Base-by-base conservation (phyloP, 2,113 vertebrate species). In the Pelusios castaneus region DNA sequence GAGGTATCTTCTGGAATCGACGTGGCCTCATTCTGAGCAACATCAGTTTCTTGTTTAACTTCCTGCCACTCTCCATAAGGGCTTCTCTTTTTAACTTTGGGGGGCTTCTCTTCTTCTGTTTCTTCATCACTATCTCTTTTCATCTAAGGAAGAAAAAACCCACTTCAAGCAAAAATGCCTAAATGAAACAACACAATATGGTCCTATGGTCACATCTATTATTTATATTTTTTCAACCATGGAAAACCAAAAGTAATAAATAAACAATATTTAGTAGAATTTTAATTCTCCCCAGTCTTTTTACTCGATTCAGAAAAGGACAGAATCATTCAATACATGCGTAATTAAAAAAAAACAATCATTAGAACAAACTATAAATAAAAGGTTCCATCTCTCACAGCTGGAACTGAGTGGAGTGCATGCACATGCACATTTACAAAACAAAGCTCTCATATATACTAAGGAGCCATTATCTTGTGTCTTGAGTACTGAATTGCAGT, bases 11-110 rank as follows among this genome's bases (percentile, higher is more conserved):
- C 96, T 88, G 94, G 92, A 97, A 70, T 24, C 14, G 96, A 93
- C 2, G 87, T 41, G 75, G 52, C 93, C 70, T 97, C 88, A 52
- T 98, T 93, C 85, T 87, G 95, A 80, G 56, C 86, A 34, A 4
- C 34, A 16, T 94, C 94, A 92, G 96, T 97, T 92, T 94, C 97
- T 87, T 94, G 79, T 73, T 97, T 98, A 83, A 99, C 98, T 97
- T 97, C 90, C 90, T 99, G 98, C 99, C 99, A 99, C 34, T 95
- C 97, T 38, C 99, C 99, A 3, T 99, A 99, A 5, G 99, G 99
- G 89, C 98, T 98, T 56, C 96, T 17, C 88, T 98, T 98, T 84
- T 96, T 98, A 78, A 86, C 94, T 90, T 79, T 96, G 63, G 95
- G 89, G 81, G 97, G 45, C 80, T 97, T 97, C 96, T 95, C 87